These are phyloP conservation scores for Protophormia terraenovae DNA, from an alignment of 2,888 invertebrate species.

Conservation along the genomic window DNA sequence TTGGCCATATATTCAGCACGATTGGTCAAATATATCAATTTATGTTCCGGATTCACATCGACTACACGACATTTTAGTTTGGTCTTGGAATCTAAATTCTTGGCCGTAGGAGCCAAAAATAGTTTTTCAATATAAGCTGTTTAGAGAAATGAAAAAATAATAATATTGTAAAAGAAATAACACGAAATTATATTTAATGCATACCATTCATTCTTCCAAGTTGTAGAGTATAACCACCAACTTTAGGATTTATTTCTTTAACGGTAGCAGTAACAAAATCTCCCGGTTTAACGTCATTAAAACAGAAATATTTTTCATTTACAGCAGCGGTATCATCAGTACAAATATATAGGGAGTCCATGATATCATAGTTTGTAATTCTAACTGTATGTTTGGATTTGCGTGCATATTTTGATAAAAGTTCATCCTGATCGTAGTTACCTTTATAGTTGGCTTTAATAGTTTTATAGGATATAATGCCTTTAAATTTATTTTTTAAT, in stretches of 20 bases:
- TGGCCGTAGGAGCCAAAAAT: conserved; percentile 82
- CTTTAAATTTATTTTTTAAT: conserved; percentile 76
- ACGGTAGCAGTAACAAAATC: conserved; percentile 83
- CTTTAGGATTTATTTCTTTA: conserved; percentile 80
- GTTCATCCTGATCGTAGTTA: conserved; percentile 80
- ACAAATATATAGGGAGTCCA: conserved; percentile 86
- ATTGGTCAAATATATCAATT: conserved; percentile 84
- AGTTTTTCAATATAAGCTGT: conserved; percentile 84
- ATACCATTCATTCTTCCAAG: conserved; percentile 83
- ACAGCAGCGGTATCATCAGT: conserved; percentile 84
- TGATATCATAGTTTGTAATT: conserved; percentile 85
- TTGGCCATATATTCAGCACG: conserved; percentile 85
- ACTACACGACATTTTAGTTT: conserved; percentile 85
- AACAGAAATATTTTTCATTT: conserved; percentile 83
- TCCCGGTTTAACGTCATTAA: conserved; percentile 83
- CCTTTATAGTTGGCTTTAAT: conserved; percentile 76
- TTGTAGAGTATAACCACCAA: conserved; percentile 82
- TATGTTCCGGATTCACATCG: conserved; percentile 81
- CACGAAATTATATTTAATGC: background rate
- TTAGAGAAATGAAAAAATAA: conserved; percentile 41
- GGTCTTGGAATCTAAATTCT: conserved; percentile 83
- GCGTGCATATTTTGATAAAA: conserved; percentile 78
- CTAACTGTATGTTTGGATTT: conserved; percentile 82
- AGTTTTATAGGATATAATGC: conserved; percentile 77
- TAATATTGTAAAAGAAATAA: background rate